A percentile compares a stretch with the other conserved stretches of the same genome.
These are phyloP conservation scores for Drosophila biarmipes DNA, from an alignment of 1,140 invertebrate genomes.

Conservation along the genomic window DNA sequence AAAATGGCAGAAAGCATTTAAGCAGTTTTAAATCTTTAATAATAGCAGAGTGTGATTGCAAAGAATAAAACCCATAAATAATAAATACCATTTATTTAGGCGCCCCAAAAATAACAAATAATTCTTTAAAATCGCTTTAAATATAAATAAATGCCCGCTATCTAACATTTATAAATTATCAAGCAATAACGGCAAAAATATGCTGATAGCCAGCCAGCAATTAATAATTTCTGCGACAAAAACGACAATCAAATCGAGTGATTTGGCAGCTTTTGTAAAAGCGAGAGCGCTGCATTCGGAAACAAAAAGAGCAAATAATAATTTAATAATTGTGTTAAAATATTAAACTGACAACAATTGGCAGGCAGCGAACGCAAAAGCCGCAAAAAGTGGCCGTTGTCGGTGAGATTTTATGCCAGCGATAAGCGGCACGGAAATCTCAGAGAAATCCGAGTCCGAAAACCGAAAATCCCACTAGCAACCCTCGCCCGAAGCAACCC, in stretches of 20 bases:
- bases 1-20: no score
- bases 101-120: background rate
- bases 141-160: constrained; percentile 3
- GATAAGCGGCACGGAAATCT: constrained; percentile 59
- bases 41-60: no score
- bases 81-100: background rate
- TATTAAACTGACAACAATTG: constrained; percentile 79
- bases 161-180: constrained; percentile 21
- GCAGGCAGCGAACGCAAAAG: constrained; percentile 48
- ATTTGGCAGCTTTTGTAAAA: constrained; percentile 14
- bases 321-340: constrained; percentile 75
- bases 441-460: constrained; percentile 11
- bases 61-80: background rate
- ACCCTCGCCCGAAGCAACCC: constrained; percentile 57
- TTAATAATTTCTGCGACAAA: constrained; percentile 14
- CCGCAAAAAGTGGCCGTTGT: constrained; percentile 64
- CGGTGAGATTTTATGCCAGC: constrained; percentile 53
- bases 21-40: no score
- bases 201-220: constrained; percentile 9
- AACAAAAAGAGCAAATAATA: constrained; percentile 39
- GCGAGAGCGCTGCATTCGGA: background rate
- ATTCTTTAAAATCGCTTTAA: background rate
- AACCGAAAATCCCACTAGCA: constrained; percentile 45
- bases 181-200: constrained; percentile 13
- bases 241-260: constrained; percentile 17